phyloP scores from a whole-genome alignment of 2,888 invertebrate species.

The Nomada flava region DNA sequence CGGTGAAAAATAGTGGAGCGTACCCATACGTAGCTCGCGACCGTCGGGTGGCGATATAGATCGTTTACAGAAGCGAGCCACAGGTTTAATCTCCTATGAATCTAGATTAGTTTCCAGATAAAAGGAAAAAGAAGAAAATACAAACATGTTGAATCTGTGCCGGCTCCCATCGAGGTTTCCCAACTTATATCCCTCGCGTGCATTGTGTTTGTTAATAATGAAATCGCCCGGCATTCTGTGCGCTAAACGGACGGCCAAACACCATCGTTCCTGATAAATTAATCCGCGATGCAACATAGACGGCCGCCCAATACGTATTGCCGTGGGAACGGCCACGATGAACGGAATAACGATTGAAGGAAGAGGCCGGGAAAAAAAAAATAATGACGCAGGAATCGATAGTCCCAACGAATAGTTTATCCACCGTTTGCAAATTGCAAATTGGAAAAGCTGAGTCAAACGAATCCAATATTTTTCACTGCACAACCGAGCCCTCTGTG shows the following conservation, averaged over 20 bases:
- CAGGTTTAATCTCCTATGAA: slow-evolving; percentile 40
- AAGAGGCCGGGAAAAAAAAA: neutral
- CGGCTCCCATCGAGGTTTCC: neutral
- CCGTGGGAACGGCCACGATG: no score
- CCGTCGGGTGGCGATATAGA: slow-evolving; percentile 21
- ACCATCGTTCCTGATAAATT: slow-evolving; percentile 32
- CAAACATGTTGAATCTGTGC: slow-evolving; percentile 16
- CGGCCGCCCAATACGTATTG: no score
- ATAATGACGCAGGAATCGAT: neutral
- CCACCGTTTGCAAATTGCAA: slow-evolving; percentile 26
- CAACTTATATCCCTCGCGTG: neutral
- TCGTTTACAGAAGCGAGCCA: slow-evolving; percentile 23
- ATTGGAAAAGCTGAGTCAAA: slow-evolving; percentile 37
- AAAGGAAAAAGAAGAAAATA: slow-evolving; percentile 2
- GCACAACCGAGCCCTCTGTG: neutral
- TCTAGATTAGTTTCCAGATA: slow-evolving; percentile 30
- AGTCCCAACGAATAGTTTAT: neutral
- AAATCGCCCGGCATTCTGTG: neutral
- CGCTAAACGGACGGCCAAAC: neutral
- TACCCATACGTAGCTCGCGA: slow-evolving; percentile 21
- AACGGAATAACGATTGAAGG: neutral
- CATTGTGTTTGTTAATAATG: slow-evolving; percentile 1
- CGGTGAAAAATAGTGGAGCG: neutral
- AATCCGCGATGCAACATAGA: slow-evolving; percentile 9
- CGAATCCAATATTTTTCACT: slow-evolving; percentile 23